These are phyloP conservation scores for Hoplodrina ambigua DNA, from an alignment of 2,888 invertebrate species.

Conservation along the genomic window DNA sequence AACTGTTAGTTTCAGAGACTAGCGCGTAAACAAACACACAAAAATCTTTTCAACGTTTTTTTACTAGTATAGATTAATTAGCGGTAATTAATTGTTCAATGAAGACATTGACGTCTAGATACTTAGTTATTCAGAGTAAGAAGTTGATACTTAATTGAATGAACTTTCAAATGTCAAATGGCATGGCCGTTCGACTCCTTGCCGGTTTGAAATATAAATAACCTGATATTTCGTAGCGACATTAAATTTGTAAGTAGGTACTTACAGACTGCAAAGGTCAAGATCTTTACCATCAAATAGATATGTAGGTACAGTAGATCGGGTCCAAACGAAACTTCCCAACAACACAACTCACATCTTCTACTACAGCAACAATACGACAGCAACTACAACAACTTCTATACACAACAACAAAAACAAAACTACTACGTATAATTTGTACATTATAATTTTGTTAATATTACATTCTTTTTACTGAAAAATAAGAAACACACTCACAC, in stretches of 20 bases:
- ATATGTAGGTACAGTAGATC: conserved; percentile 1
- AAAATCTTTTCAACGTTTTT: no score
- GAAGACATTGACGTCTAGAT: background rate
- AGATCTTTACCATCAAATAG: conserved; percentile 19
- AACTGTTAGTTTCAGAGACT: no score
- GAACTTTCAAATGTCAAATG: conserved; percentile 45
- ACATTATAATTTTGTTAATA: no score
- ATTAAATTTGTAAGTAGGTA: conserved; percentile 15
- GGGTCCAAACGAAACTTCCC: background rate
- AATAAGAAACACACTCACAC: background rate
- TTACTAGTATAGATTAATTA: background rate
- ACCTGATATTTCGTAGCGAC: conserved; percentile 28
- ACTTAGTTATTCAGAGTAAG: background rate
- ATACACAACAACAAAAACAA: no score
- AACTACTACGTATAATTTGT: no score
- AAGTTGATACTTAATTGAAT: conserved; percentile 10
- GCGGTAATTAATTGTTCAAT: background rate
- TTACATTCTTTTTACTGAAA: no score
- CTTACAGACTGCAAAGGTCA: conserved; percentile 37
- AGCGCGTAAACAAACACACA: no score
- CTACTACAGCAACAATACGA: no score
- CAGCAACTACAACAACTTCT: no score
- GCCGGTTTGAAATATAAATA: conserved; percentile 35
- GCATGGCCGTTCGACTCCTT: conserved; percentile 19
- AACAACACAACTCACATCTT: no score